Base-by-base conservation (phyloP, 2,888 invertebrate species). In the Eupithecia insigniata region DNA sequence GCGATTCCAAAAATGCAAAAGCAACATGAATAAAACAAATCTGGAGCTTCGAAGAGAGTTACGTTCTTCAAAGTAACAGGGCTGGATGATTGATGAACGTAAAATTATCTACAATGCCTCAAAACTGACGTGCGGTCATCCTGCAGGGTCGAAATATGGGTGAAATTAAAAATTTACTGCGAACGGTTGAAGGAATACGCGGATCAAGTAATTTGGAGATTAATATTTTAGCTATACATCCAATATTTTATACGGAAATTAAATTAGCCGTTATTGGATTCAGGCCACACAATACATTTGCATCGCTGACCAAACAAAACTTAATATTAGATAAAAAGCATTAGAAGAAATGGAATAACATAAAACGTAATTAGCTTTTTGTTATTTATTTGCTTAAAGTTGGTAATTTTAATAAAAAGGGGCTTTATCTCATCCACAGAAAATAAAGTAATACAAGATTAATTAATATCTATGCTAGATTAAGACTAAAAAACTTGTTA, bases 81-180 rank as follows among this genome's bases (percentile, higher is more conserved):
- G 89, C 87, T 80, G 86, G 85, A 87, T 92, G 93, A 93, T 93
- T 92, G 93, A 93, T 93, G 93, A 85, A 84, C 86, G 80, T 86
- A 84, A 89, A 92, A 90, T 90, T 90, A 90, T 72, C 70, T 65
- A 72, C 87, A 85, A 85, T 85, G 82, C 84, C 86, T 85, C 85
- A 85, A 88, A 88, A 87, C 88, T 83, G 87, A 88, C 86, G 83
- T 82, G 81, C 82, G 85, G 83, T 72, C 81, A 82, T 82, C 74
- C 77, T 81, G 82, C 78, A 80, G 78, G 79, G 51, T 55, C 76
- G 78, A 79, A 80, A 74, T 78, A 81, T 65, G 76, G 67, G 70
- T 77, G 75, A 79, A 80, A 78, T 77, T 76, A 71, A 78, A 77
- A 76, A 73, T 67, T 82, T 79, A 80, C 83, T 81, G 79, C 74